Percentiles rank a stretch among this genome's conserved stretches.
Conservation (phyloP, 2,797 vertebrate genomes). For the Oreochromis mossambicus region DNA sequence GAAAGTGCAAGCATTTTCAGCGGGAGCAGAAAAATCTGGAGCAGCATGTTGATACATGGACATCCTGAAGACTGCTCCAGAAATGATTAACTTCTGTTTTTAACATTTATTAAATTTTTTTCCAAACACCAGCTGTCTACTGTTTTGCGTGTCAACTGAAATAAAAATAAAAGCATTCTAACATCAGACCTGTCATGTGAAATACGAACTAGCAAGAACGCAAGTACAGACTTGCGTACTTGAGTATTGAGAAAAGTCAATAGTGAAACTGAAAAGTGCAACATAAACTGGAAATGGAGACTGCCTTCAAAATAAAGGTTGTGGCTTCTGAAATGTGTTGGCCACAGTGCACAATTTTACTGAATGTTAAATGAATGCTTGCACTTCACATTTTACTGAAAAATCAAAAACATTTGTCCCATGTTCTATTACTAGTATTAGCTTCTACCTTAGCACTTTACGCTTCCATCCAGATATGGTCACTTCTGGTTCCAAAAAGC, state of each 20-base stretch:
- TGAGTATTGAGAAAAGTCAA: neutral
- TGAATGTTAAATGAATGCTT: neutral
- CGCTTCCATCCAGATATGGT: too few species aligned
- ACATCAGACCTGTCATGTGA: neutral
- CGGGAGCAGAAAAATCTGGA: neutral
- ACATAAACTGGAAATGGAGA: neutral
- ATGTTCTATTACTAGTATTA: too few species aligned
- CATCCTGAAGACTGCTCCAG: neutral
- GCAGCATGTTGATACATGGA: neutral
- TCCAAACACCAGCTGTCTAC: neutral
- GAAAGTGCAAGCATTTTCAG: neutral
- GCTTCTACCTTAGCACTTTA: too few species aligned
- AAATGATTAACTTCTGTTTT: neutral
- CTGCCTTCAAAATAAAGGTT: neutral
- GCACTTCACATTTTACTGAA: neutral
- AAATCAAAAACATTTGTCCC: too few species aligned
- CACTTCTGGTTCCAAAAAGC: too few species aligned
- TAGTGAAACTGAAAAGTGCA: neutral
- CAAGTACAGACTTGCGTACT: neutral
- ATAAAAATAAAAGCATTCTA: neutral
- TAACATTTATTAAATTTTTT: rapidly evolving
- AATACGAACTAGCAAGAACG: neutral
- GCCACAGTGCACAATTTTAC: neutral
- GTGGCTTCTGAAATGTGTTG: neutral
- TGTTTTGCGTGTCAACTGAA: neutral